These are phyloP conservation scores for Heteromyza rotundicornis DNA, from an alignment of 2,888 invertebrate species.

Conservation along the genomic window DNA sequence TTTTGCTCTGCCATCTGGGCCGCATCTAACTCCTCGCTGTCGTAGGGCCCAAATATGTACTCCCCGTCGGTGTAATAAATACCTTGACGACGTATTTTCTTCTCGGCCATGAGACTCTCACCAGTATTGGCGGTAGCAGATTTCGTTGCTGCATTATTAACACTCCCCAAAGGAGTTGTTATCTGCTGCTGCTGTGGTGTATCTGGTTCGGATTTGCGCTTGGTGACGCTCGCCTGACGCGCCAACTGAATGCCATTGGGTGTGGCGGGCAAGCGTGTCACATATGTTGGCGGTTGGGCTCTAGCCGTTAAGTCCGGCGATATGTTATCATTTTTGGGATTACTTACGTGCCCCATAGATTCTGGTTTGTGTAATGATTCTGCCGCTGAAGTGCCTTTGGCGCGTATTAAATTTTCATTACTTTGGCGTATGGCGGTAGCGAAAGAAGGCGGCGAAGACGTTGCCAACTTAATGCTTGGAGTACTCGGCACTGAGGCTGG, in stretches of 20 bases:
- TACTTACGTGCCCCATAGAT: background rate
- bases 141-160: slow-evolving; percentile 28
- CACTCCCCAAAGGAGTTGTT: background rate
- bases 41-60: slow-evolving; percentile 43
- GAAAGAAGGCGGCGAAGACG: background rate
- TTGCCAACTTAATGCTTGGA: too few relatives aligned
- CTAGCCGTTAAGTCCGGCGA: background rate
- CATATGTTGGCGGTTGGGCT: slow-evolving; percentile 14
- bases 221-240: slow-evolving; percentile 14
- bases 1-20: background rate
- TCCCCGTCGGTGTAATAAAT: slow-evolving; percentile 49
- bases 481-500: background rate
- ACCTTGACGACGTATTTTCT: slow-evolving; percentile 35
- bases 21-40: background rate
- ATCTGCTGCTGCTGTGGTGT: background rate
- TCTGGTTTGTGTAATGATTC: slow-evolving; percentile 1
- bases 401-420: slow-evolving; percentile 20
- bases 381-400: background rate
- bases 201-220: slow-evolving; percentile 5
- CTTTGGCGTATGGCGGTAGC: too few relatives aligned
- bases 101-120: background rate
- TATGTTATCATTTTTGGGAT: slow-evolving; percentile 12
- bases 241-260: slow-evolving; percentile 30
- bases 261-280: slow-evolving; percentile 30
- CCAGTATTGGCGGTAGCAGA: slow-evolving; percentile 22